These are phyloP conservation scores for Tapirus terrestris DNA, from an alignment of 2,113 vertebrate species.

Conservation along the genomic window DNA sequence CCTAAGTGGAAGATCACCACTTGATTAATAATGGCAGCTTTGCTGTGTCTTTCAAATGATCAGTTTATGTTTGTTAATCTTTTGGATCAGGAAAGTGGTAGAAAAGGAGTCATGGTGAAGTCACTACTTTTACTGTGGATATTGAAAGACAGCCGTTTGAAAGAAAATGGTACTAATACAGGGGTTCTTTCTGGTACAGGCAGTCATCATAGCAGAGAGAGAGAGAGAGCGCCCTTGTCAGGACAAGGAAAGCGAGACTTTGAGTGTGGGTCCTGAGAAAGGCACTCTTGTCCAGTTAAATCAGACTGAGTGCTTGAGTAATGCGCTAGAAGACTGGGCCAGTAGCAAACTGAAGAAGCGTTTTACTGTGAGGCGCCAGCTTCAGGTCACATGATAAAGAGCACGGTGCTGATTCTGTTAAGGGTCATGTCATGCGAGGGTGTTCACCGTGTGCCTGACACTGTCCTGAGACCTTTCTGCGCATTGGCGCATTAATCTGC, in stretches of 20 bases:
- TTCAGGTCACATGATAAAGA: background rate
- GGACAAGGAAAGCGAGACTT: background rate
- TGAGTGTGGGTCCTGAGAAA: background rate
- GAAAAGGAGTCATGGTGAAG: background rate
- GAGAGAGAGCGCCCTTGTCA: background rate
- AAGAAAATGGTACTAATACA: background rate
- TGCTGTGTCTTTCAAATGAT: background rate
- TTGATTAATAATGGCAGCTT: background rate
- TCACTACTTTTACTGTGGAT: background rate
- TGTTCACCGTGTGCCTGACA: background rate
- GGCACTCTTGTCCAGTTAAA: background rate
- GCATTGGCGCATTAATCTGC: background rate
- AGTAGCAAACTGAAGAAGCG: background rate
- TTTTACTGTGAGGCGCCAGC: background rate
- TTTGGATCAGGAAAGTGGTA: background rate
- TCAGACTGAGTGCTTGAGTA: background rate
- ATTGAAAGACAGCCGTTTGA: background rate
- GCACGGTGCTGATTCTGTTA: background rate
- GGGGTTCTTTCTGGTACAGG: background rate
- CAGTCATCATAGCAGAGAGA: background rate
- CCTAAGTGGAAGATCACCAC: background rate
- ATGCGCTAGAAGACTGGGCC: background rate
- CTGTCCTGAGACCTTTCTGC: background rate
- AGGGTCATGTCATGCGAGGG: background rate
- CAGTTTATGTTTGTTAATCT: background rate